Evolutionary conservation across 2,888 invertebrate species (phyloP), one percentile per base, ranked within the genome.

Genomic region (Yponomeuta malinellus): DNA sequence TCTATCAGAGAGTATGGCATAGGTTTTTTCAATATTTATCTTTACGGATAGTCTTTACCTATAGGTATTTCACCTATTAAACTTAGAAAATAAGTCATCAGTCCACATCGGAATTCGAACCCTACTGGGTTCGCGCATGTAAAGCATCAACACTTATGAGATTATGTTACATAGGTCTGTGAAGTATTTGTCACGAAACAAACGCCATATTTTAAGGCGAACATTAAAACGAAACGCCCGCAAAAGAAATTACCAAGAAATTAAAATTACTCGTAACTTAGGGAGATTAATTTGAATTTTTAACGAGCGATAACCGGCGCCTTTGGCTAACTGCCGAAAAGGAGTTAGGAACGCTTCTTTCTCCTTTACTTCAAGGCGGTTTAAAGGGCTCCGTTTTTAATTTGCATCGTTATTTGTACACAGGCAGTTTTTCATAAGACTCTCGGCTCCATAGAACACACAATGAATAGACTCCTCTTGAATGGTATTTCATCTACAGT

Each of bases 321-420:
- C 65, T 33, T 65, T 65, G 65, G 31, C 31, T 31, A 6, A 33
- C 33, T 8, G 65, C 29, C 65, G 31, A 65, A 65, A 65, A 12
- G 29, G 12, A 65, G 33, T 65, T 65, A 65, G 15, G 52, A 43
- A 12, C 52, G 52, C 65, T 65, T 12, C 65, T 65, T 65, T 65
- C 31, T 15, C 52, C 65, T 33, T 29, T 43, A 43, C 43, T 43
- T 43, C 43, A 43, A 43, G 43, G 43, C 43, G 1, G 43, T 43
- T 65, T 33, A 0, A 10, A 65, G 33, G 33, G 31, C 10, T 12
- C 8, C 29, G 31, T 65, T 65, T 65, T 65, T 65, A 33, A 65
- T 29, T 31, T 65, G 33, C 65, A 31, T 65, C 31, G 10, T 63
- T 65, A 65, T 65, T 65, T 10, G 31, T 29, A 10, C 33, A 29